Percentiles rank a stretch among this genome's conserved stretches.
phyloP scores from a whole-genome alignment of 2,113 vertebrate genomes.

The Choloepus hoffmanni region DNA sequence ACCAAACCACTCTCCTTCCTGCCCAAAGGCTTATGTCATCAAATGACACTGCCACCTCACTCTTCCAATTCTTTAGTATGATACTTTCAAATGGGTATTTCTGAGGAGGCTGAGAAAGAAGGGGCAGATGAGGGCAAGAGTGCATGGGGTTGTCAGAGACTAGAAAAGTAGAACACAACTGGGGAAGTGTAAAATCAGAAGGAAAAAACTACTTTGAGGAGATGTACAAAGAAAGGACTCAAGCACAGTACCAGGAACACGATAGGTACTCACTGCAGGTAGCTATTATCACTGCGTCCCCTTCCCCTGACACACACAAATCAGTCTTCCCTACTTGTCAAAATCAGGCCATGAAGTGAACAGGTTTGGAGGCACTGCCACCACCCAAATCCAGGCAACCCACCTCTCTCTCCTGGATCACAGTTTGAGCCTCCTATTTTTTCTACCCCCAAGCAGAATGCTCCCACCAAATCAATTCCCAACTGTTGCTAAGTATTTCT shows the following conservation, averaged over 20 bases:
- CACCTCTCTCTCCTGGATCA: no score
- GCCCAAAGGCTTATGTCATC: not conserved
- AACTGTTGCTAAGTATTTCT: not conserved
- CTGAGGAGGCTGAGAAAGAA: not conserved
- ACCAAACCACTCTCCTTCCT: not conserved
- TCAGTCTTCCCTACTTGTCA: not conserved
- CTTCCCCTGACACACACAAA: not conserved
- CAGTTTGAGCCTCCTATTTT: no score
- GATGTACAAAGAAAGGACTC: no score
- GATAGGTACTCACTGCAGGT: not conserved
- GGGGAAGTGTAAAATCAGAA: not conserved
- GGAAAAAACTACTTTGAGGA: not conserved
- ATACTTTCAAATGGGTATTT: not conserved
- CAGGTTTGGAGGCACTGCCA: no score
- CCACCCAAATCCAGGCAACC: no score
- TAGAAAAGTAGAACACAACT: not conserved
- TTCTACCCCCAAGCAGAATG: not conserved
- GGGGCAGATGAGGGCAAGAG: not conserved
- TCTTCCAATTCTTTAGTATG: not conserved
- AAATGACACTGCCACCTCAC: not conserved
- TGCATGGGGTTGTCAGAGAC: not conserved
- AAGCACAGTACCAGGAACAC: not conserved
- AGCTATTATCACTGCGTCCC: not conserved
- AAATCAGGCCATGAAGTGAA: not conserved
- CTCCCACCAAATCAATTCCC: not conserved